phyloP scores from a whole-genome alignment of 2,888 invertebrate species.

The Epirrhoe alternata region DNA sequence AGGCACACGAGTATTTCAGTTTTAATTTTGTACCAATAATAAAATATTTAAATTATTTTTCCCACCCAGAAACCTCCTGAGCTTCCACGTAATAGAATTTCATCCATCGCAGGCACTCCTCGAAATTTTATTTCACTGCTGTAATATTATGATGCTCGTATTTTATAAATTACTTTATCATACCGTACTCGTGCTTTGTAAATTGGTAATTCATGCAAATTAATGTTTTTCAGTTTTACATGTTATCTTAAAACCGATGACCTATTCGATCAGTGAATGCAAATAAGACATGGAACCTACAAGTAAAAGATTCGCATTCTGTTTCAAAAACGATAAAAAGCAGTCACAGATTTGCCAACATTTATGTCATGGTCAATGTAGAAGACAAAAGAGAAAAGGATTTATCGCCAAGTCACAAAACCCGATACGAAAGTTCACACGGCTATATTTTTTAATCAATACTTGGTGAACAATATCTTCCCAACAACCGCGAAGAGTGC shows the following conservation, averaged over 20 bases:
- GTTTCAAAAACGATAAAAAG: no score
- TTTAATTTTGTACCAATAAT: conserved; percentile 57
- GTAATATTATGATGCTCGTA: conserved; percentile 38
- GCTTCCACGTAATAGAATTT: conserved; percentile 56
- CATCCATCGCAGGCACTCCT: conserved; percentile 54
- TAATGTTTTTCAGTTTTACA: no score
- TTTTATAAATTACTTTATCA: conserved; percentile 38
- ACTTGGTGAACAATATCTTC: background rate
- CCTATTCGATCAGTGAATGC: no score
- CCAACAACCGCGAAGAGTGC: background rate
- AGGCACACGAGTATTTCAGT: conserved; percentile 50
- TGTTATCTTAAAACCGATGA: no score
- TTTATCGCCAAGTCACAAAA: background rate
- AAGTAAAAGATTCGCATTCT: no score
- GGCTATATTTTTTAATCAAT: background rate
- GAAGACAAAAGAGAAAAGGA: no score
- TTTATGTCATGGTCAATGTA: background rate
- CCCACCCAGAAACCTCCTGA: conserved; percentile 48
- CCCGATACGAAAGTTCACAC: background rate
- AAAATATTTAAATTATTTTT: conserved; percentile 60
- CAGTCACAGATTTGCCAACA: no score
- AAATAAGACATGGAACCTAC: no score
- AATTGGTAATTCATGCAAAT: background rate
- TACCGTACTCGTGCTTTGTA: conserved; percentile 19
- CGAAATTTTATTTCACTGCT: conserved; percentile 46